Conservation (phyloP, 2,113 vertebrate genomes). For the Sarotherodon lohbergeri region DNA sequence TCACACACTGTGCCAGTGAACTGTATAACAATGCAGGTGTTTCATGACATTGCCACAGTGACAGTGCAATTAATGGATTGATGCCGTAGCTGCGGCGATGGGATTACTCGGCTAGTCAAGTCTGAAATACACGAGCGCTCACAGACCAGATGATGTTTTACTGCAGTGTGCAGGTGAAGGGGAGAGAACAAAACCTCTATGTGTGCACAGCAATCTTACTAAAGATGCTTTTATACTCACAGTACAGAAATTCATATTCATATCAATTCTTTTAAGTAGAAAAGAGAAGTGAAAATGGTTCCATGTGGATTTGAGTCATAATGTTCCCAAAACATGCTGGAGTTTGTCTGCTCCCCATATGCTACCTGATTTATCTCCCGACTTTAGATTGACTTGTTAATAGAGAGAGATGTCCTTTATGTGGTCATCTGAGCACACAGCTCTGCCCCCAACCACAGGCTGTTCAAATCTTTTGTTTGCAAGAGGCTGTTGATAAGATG, state of each 20-base stretch:
- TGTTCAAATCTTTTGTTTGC: not conserved
- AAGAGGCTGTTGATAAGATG: not conserved
- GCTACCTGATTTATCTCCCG: not conserved
- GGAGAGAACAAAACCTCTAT: not conserved
- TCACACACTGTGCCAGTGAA: conserved; percentile 30
- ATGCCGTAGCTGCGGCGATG: conserved; percentile 35
- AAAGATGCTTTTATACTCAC: not conserved
- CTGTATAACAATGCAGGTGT: conserved; percentile 56
- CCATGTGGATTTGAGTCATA: not conserved
- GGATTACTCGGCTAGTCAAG: conserved; percentile 51
- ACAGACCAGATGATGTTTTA: conserved; percentile 20
- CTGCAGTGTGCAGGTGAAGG: not conserved
- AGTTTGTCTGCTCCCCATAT: not conserved
- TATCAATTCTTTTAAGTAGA: not conserved
- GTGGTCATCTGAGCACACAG: not conserved
- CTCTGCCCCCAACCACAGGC: not conserved
- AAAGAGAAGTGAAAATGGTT: not conserved
- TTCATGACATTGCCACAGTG: conserved; percentile 54
- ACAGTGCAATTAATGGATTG: conserved; percentile 61
- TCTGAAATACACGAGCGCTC: conserved; percentile 42
- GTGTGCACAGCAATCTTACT: not conserved
- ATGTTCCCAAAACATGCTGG: not conserved
- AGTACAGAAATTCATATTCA: not conserved
- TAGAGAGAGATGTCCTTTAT: not conserved
- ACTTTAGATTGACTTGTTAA: not conserved